Evolutionary conservation across 1,140 invertebrate genomes (phyloP), one percentile per base, ranked within the genome.

Genomic region (Drosophila sucinea): DNA sequence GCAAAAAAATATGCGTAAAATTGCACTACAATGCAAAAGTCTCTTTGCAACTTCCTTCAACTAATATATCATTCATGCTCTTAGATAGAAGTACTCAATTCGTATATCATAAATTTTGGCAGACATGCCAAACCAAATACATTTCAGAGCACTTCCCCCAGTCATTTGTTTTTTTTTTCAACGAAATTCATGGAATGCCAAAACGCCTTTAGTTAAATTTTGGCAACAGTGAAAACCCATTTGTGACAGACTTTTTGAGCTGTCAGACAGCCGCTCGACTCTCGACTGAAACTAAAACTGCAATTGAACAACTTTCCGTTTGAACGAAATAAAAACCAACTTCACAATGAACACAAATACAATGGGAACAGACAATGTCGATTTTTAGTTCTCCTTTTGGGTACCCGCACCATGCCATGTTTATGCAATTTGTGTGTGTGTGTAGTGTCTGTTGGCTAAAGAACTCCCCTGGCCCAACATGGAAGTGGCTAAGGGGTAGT

Each of bases 391-490:
- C 8, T 57, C n/a, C 25, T 47, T 32, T 47, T 41, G 10, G 23
- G 61, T 47, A 63, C 61, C 17, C 56, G n/a, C 38, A n/a, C 2
- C 38, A 61, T 61, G 61, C 10, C 38, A n/a, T 41, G 61, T 32
- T 44, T 47, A 63, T 63, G 41, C 41, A 63, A 63, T 63, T 63
- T 63, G 60, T 63, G 40, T n/a, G 32, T 60, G 40, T 41, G 40
- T 41, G 40, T 47, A 23, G 44, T 51, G 23, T 51, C 8, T 51
- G 25, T 54, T 17, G 44, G 30, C 27, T 17, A 63, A 30, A 63
- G 40, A 32, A 38, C 56, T 57, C 32, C 55, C 30, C 6, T 47
- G 6, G 23, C 5, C 44, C 8, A 17, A 63, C 61, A 63, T 41
- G 38, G 61, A 27, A 5, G 60, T 61, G 38, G 25, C 38, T 38